Base-by-base conservation (phyloP, 2,113 vertebrate genomes). In the Chloropsis hardwickii region DNA sequence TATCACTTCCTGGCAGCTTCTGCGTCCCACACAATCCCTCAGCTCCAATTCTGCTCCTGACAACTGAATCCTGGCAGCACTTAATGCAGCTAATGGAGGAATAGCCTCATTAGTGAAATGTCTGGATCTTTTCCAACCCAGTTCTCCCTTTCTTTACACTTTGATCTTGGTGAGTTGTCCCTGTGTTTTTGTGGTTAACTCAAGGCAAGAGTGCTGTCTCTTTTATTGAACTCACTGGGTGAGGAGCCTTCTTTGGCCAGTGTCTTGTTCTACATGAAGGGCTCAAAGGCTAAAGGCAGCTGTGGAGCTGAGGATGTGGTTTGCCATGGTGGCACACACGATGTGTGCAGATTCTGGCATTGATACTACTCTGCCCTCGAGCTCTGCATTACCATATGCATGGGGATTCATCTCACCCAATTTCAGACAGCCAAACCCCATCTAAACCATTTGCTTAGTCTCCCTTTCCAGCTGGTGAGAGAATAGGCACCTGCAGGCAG, bases 151-250 rank as follows among this genome's bases (percentile, higher is more conserved):
- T 80, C 64, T 60, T 47, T 69, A 44, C 8, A 4, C 24, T 80
- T 82, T 31, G 29, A 31, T 42, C 45, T 60, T 37, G 20, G 8
- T 60, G 22, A 6, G 0, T 8, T 45, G 3, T 15, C 29, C n/a
- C 31, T 0, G 0, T 66, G 42, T 58, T 48, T 57, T 22, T 2
- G 0, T 18, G 25, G 10, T 19, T 20, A 78, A 15, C 25, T 53
- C 21, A 89, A 69, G 37, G 25, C 11, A 66, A 24, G 45, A 61
- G 21, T 14, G 57, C 24, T 47, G 5, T 22, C 17, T 25, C 27
- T 33, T 48, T 16, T 10, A 14, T 14, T 53, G 65, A 51, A n/a
- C 16, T 60, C 40, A 10, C 25, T 39, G 48, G 20, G 18, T 37
- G 37, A 69, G 62, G 33, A 51, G 18, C 37, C 71, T 51, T 33